Evolutionary conservation across 2,113 vertebrate species (phyloP), one percentile per base, ranked within the genome.

Genomic region (Chloroceryle aenea): DNA sequence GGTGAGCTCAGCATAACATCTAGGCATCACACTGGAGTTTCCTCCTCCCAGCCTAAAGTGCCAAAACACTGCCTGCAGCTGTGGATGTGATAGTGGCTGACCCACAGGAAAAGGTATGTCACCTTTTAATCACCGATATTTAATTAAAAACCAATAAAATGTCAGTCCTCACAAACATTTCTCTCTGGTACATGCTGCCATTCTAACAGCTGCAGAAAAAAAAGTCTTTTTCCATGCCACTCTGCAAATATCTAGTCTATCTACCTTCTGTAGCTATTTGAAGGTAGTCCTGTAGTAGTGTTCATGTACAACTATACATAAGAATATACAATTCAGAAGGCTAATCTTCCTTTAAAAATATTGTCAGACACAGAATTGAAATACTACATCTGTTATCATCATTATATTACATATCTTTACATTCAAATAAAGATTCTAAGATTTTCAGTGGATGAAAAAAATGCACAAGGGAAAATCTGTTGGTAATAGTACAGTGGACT

Each of bases 171-270:
- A 34, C 40, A 75, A 61, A 32, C 7, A 22, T 52, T 81, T 66
- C 30, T 93, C 71, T 40, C 43, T 79, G 21, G 55, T 63, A 73
- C 17, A 18, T 64, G 30, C 50, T 76, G 38, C n/a, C 74, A 89
- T 74, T 96, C 59, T 45, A 92, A 92, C 52, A 95, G 52, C 64
- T 85, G 79, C 79, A 82, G 53, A 45, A 81, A 68, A 81, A 67
- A 0, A 14, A 43, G 47, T 47, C 36, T 29, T 88, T 90, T 90
- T 85, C 69, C 50, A 74, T 34, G 17, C 11, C 38, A 68, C 45
- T 66, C 40, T 80, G 29, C 21, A 76, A n/a, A 68, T 64, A 62
- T 15, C 25, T 55, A n/a, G 32, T 30, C 2, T 48, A 72, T 63
- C 36, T 53, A 36, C 7, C 13, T 71, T 76, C 59, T 58, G 47